Evolutionary conservation across 2,113 vertebrate species (phyloP), one percentile per base, ranked within the genome.

Genomic region (Argyrosomus japonicus): DNA sequence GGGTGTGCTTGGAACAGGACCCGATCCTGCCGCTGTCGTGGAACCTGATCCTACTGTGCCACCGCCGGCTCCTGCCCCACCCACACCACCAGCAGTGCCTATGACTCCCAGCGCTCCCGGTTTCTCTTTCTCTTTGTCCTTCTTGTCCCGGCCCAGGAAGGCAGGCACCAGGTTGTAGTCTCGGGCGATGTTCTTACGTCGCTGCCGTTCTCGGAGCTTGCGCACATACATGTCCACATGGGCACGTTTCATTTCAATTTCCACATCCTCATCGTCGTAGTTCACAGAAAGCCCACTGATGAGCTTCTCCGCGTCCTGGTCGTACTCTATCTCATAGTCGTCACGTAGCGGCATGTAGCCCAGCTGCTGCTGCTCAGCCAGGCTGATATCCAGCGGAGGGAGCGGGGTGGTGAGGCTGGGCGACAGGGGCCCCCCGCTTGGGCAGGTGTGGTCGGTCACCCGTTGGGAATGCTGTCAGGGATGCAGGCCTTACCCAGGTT

Each of bases 161-260:
- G 93, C 94, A 0, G 97, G 97, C 3, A 99, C 97, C 83, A 99
- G 87, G 90, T 96, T 97, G 91, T 99, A 99, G 88, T 99, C 98
- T 0, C 98, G 95, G 0, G 98, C 98, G 0, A 99, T 97, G 92
- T 97, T 98, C 95, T 99, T 99, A 17, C 98, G 96, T 12, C 97
- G 93, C 51, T 99, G 98, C 4, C 98, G 91, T 86, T 99, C 98
- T 12, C 95, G 90, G 1, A 99, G 96, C 15, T 99, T 99, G 21
- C 98, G 95, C 3, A 99, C 98, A 0, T 99, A 99, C 98, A 99
- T 99, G 92, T 99, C 98, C 53, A 99, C 98, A 0, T 99, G 97
- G 0, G 97, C 97, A 0, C 98, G 96, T 67, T 99, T 99, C 45
- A 99, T 91, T 90, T 99, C 98, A 2, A 99, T 97, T 51, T 99